Base-by-base conservation (phyloP, 2,888 invertebrate genomes). In the Amphipyra berbera region DNA sequence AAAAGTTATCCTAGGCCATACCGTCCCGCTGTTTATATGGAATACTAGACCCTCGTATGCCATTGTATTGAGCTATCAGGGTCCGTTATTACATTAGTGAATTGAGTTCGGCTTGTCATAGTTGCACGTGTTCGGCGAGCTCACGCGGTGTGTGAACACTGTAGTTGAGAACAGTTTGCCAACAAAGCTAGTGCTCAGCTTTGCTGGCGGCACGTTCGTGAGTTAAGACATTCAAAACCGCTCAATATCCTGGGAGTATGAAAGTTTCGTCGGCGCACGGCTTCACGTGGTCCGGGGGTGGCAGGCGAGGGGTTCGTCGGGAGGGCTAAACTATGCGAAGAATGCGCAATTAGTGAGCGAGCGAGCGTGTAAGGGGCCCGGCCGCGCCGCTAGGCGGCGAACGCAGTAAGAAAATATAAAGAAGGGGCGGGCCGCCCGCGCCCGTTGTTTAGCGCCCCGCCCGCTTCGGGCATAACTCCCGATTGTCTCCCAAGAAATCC, bases 341-440 rank as follows among this genome's bases (percentile, higher is more conserved):
- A 98, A 98, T 98, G 97, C 97, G 97, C 97, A 98, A 98, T 98
- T 98, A 98, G 97, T 97, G 97, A 97, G 96, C 96, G 96, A 96
- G 96, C 96, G 96, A 95, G 96, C 95, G 95, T 95, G 95, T 95
- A 95, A 92, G 95, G 94, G 94, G 96, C 95, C 96, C 95, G 95
- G 95, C 95, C 95, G 94, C 90, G 93, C 90, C 91, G 92, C 92
- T 87, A 93, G 93, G 91, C 91, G 94, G 93, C 93, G 94, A 94
- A 94, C 92, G 95, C 96, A 96, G 94, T 94, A 95, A 96, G 96
- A 96, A 96, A 96, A 96, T 96, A 96, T 96, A 96, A 96, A 96
- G 96, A 96, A 96, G 95, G 96, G 95, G 95, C 94, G 95, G 95
- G 94, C 91, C 93, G 91, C 92, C 91, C 90, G 90, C 91, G 92